A percentile compares a stretch with the other conserved stretches of the same genome.
Conservation (phyloP, 2,888 invertebrate genomes). For the Allophyes oxyacanthae region DNA sequence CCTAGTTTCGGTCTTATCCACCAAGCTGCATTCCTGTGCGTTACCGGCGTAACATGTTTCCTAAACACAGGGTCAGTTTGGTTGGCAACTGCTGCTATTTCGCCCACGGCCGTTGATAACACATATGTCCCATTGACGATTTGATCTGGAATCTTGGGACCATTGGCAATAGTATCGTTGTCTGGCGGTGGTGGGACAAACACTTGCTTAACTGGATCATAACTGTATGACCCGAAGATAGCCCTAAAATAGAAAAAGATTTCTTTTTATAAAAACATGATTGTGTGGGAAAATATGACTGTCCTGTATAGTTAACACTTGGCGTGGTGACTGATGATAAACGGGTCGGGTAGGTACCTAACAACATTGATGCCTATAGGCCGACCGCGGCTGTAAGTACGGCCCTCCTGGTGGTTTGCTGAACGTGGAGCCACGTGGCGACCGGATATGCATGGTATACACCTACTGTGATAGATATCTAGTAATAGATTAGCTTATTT, state of each 20-base stretch:
- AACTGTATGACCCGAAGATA: conserved; percentile 62
- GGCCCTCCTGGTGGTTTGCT: no score
- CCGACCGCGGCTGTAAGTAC: no score
- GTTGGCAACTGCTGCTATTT: not conserved
- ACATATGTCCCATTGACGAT: not conserved
- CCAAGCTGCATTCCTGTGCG: conserved; percentile 6
- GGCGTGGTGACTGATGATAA: no score
- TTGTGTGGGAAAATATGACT: not conserved
- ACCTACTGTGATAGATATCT: no score
- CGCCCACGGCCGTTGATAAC: conserved; percentile 14
- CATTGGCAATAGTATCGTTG: not conserved
- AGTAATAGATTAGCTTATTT: no score
- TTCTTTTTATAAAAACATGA: not conserved
- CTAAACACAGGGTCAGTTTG: not conserved
- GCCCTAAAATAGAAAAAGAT: conserved; percentile 37
- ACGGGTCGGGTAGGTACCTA: no score
- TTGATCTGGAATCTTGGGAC: not conserved
- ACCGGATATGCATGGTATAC: no score
- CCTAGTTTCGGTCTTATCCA: conserved; percentile 9
- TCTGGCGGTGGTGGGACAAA: conserved; percentile 26
- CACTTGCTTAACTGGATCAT: conserved; percentile 48
- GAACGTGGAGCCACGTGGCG: no score
- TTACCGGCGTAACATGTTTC: not conserved
- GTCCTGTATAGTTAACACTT: no score
- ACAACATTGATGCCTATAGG: no score